phyloP scores from a whole-genome alignment of 1,140 invertebrate genomes.

The Triops cancriformis region DNA sequence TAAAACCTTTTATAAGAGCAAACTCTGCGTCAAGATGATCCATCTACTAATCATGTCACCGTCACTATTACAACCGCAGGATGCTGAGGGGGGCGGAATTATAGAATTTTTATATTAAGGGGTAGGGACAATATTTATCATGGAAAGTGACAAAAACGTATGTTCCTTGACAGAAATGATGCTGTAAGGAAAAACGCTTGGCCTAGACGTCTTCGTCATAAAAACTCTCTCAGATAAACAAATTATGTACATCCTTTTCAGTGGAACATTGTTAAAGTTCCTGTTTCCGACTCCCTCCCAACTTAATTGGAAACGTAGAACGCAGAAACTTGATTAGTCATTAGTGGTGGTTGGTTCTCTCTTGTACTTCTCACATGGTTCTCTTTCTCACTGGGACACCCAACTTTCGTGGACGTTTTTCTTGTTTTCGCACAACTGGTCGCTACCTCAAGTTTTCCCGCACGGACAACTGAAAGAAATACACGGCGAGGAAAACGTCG shows the following conservation, averaged over 20 bases:
- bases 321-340: slow-evolving; percentile 11
- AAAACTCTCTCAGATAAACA: background rate
- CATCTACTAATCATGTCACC: too few species aligned
- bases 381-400: background rate
- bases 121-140: too few species aligned
- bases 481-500: too few species aligned
- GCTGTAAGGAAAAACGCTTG: background rate
- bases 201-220: background rate
- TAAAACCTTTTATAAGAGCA: too few species aligned
- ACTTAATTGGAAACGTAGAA: background rate
- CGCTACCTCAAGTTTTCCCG: background rate
- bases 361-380: background rate
- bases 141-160: too few species aligned
- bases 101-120: too few species aligned
- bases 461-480: too few species aligned
- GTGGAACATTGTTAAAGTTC: background rate
- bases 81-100: too few species aligned
- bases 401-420: background rate
- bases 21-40: too few species aligned
- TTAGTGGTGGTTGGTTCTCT: background rate
- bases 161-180: background rate
- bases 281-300: background rate
- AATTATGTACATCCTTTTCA: background rate
- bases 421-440: background rate
- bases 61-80: too few species aligned